These are phyloP conservation scores for Anniella stebbinsi DNA, from an alignment of 2,797 vertebrate species.

Conservation along the genomic window DNA sequence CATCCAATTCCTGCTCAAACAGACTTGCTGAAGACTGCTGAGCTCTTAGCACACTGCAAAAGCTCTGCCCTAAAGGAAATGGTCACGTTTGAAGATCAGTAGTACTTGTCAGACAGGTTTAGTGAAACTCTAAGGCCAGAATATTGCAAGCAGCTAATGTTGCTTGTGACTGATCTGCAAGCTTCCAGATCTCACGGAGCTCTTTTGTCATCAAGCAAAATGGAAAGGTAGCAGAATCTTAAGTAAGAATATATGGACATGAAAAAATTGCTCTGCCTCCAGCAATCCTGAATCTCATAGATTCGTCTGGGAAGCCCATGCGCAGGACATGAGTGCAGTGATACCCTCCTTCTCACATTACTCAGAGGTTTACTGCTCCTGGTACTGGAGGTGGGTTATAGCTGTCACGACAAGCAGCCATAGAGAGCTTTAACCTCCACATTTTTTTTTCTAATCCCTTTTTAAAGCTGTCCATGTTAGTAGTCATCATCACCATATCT, in stretches of 20 bases:
- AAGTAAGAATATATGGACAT: background rate
- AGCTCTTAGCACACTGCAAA: background rate
- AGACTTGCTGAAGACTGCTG: background rate
- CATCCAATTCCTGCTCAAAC: background rate
- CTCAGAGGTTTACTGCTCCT: background rate
- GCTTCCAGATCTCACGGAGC: background rate
- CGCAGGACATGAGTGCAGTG: too few species aligned
- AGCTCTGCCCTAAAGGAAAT: background rate
- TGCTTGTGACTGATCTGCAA: background rate
- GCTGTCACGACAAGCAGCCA: background rate
- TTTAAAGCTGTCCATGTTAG: background rate
- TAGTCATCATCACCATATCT: background rate
- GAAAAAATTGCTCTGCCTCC: background rate
- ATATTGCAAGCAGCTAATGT: background rate
- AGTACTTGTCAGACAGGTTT: too few species aligned
- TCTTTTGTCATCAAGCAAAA: background rate
- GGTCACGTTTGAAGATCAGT: background rate
- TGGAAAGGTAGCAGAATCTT: background rate
- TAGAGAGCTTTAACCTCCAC: background rate
- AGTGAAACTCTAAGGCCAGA: background rate
- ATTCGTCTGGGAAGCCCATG: background rate
- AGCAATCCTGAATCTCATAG: background rate
- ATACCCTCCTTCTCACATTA: too few species aligned
- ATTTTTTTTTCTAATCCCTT: background rate
- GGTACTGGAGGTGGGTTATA: background rate